Evolutionary conservation across 2,113 vertebrate species (phyloP).

Genomic region (Malurus alboscapulatus): DNA sequence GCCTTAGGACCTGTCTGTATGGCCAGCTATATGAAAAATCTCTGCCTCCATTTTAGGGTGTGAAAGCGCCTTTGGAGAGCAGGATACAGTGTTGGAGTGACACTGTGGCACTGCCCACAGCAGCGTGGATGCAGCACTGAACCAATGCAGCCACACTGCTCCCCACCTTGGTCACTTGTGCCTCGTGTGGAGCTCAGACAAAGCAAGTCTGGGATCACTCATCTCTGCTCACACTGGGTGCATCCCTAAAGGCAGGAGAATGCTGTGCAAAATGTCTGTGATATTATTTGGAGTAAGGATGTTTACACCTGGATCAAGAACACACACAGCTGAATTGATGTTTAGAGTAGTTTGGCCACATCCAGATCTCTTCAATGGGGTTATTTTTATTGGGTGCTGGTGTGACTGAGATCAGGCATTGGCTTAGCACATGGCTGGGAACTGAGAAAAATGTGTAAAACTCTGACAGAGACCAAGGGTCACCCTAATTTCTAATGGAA

Average conservation of each 20-base stretch:
- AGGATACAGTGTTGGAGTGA: not conserved
- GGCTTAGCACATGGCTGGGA: not conserved
- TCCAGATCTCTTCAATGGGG: not conserved
- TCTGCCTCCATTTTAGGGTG: not conserved
- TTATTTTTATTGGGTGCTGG: not conserved
- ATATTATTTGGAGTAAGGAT: not conserved
- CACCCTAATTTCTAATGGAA: not conserved
- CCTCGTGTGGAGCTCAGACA: not conserved
- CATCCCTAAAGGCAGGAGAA: not conserved
- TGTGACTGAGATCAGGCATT: not conserved
- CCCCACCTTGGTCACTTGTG: not conserved
- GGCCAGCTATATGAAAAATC: not conserved
- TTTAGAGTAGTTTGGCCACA: not conserved
- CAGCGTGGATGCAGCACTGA: not conserved
- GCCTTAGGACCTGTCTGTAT: not conserved
- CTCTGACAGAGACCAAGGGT: not conserved
- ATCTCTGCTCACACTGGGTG: not conserved
- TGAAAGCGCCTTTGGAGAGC: not conserved
- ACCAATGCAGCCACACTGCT: accelerated
- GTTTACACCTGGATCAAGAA: not conserved
- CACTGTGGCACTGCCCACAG: accelerated
- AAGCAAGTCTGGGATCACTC: not conserved
- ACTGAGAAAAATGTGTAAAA: not conserved
- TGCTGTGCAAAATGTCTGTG: not conserved
- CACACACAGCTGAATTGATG: not conserved